These are phyloP conservation scores for Cistogaster globosa DNA, from an alignment of 2,888 invertebrate species.

Conservation along the genomic window DNA sequence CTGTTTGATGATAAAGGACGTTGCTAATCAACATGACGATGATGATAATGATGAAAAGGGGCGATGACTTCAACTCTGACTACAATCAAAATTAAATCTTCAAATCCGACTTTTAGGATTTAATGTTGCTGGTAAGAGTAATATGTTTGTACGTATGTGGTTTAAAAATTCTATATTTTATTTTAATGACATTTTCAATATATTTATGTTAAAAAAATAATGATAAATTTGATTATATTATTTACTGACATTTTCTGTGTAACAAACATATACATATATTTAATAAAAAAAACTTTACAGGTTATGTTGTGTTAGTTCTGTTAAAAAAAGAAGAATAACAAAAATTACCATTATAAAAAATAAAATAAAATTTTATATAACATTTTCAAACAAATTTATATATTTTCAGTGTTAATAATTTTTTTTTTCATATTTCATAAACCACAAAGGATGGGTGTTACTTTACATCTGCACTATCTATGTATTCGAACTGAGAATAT, in stretches of 20 bases:
- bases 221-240: conserved; percentile 16
- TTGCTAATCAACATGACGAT: neutral
- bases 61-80: neutral
- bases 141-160: conserved; percentile 30
- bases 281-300: conserved; percentile 37
- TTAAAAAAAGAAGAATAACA: conserved; percentile 10
- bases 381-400: neutral
- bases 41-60: neutral
- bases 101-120: conserved; percentile 22
- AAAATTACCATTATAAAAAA: conserved; percentile 59
- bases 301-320: conserved; percentile 8
- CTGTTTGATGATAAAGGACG: conserved; percentile 1
- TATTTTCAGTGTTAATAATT: conserved; percentile 14
- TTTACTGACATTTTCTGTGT: conserved; percentile 14
- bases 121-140: conserved; percentile 54
- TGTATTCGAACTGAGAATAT: neutral
- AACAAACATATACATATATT: conserved; percentile 17
- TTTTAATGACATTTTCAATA: conserved; percentile 37
- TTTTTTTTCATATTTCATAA: conserved; percentile 1
- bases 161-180: conserved; percentile 25
- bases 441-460: neutral
- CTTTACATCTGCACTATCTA: neutral
- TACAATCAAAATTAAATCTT: conserved; percentile 19
- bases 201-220: conserved; percentile 16
- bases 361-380: conserved; percentile 46